Evolutionary conservation across 2,888 invertebrate species (phyloP).

Genomic region (Lordiphosa andalusiaca): DNA sequence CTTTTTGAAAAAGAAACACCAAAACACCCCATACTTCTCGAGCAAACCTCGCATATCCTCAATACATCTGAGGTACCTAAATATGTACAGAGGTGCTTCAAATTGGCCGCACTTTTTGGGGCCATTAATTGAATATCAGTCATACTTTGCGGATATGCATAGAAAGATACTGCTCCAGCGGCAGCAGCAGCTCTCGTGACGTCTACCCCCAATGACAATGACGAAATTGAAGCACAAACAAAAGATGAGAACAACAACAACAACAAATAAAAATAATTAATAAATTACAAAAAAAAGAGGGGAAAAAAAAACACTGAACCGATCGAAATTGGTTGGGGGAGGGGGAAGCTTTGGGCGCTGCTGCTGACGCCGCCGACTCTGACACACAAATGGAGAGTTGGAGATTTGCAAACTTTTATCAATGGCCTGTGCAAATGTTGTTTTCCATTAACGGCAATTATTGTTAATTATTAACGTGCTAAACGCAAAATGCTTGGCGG

Average conservation of each 20-base stretch:
- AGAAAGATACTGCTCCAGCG: not conserved
- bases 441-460: conserved; percentile 59
- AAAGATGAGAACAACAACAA: conserved; percentile 13
- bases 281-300: conserved; percentile 34
- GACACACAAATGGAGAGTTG: conserved; percentile 30
- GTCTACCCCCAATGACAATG: conserved; percentile 15
- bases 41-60: too few species aligned
- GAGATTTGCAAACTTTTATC: conserved; percentile 13
- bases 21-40: too few species aligned
- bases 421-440: conserved; percentile 48
- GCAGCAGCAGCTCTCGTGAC: conserved; percentile 13
- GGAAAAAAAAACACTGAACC: conserved; percentile 33
- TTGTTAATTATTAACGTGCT: conserved; percentile 50
- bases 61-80: too few species aligned
- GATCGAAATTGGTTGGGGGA: conserved; percentile 11
- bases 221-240: conserved; percentile 21
- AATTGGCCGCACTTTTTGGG: too few species aligned
- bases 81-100: too few species aligned
- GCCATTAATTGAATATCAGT: too few species aligned
- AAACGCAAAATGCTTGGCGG: conserved; percentile 37
- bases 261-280: conserved; percentile 57
- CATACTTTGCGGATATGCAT: not conserved
- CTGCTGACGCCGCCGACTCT: too few species aligned
- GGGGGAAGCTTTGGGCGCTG: not conserved
- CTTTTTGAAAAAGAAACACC: too few species aligned